Evolutionary conservation across 2,113 vertebrate species (phyloP).

Genomic region (Todiramphus chloris): DNA sequence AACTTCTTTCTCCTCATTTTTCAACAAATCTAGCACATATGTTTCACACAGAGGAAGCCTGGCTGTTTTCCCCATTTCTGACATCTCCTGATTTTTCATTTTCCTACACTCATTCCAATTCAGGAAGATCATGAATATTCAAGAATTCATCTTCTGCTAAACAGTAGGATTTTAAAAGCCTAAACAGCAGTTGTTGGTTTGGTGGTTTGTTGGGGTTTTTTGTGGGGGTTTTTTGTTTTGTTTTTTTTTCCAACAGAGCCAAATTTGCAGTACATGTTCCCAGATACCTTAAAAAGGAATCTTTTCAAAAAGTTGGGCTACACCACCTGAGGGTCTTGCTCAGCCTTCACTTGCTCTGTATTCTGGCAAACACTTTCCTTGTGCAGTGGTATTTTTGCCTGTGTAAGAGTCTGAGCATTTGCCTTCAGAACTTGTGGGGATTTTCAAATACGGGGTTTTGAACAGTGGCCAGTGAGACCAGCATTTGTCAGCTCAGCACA

Average conservation of each 20-base stretch:
- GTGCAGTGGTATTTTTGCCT: background rate
- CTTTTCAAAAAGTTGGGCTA: background rate
- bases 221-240: background rate
- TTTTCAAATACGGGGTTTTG: rapidly evolving
- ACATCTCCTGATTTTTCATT: constrained; percentile 48
- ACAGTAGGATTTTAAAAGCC: background rate
- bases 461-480: background rate
- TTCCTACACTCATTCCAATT: background rate
- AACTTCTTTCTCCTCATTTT: constrained; percentile 11
- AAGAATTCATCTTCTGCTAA: background rate
- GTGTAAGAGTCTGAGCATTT: rapidly evolving
- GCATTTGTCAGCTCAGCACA: background rate
- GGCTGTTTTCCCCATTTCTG: constrained; percentile 59
- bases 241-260: background rate
- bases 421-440: background rate
- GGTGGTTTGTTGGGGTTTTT: background rate
- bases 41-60: constrained; percentile 37
- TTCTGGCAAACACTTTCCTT: background rate
- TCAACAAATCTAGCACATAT: constrained; percentile 37
- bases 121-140: constrained; percentile 47
- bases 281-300: background rate
- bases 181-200: background rate
- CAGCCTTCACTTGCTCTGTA: background rate
- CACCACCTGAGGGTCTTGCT: background rate
- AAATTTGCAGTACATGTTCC: background rate